These are phyloP conservation scores for Lepisosteus oculatus DNA, from an alignment of 2,113 vertebrate genomes.

Conservation along the genomic window DNA sequence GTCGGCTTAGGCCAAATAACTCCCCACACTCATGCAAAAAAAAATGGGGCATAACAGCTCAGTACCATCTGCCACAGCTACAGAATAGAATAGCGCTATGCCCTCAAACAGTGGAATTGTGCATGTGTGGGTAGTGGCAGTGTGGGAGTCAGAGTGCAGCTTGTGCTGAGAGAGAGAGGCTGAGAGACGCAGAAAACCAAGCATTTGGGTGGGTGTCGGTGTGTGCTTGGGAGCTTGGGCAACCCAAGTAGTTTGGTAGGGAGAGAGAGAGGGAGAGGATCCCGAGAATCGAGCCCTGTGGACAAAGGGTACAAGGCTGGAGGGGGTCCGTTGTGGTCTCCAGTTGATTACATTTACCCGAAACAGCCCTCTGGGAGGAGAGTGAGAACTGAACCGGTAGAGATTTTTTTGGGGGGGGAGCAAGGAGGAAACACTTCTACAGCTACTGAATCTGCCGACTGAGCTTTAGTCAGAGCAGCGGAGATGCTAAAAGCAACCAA, in stretches of 20 bases:
- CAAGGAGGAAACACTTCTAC: neutral
- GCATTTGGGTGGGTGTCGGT: neutral
- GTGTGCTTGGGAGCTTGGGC: neutral
- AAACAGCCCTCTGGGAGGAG: neutral
- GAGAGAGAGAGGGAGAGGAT: neutral
- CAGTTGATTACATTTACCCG: slow-evolving; percentile 15
- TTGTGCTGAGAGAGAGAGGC: neutral
- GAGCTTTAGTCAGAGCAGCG: too few relatives aligned
- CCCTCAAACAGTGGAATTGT: neutral
- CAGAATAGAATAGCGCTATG: too few relatives aligned
- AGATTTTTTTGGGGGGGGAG: neutral
- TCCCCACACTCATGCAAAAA: too few relatives aligned
- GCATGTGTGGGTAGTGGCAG: neutral
- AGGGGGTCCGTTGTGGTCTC: slow-evolving; percentile 7
- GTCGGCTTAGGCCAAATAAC: too few relatives aligned
- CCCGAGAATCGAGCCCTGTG: neutral
- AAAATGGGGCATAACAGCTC: too few relatives aligned
- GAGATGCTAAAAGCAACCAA: too few relatives aligned
- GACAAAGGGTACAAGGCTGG: neutral
- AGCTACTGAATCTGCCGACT: too few relatives aligned
- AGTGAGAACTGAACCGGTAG: neutral
- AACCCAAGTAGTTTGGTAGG: neutral
- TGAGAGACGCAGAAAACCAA: too few relatives aligned
- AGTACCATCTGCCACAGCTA: too few relatives aligned
- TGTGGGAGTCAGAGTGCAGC: neutral